Percentiles rank a stretch among this genome's conserved stretches.
These are phyloP conservation scores for Dolichopus griseipennis DNA, from an alignment of 2,888 invertebrate species.

Conservation along the genomic window DNA sequence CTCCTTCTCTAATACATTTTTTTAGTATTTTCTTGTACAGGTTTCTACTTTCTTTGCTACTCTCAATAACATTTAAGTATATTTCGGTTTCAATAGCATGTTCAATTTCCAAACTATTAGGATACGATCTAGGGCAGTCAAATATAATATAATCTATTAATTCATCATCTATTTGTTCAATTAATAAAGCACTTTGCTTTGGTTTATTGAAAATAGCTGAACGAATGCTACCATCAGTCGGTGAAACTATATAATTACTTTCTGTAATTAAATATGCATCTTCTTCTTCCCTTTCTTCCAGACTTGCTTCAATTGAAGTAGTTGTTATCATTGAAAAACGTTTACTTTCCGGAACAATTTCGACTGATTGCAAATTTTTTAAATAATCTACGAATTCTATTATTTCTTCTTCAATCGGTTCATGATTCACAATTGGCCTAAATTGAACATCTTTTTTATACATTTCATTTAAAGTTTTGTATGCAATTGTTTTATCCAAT, in stretches of 20 bases:
- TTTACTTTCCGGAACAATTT: neutral
- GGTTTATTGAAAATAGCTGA: neutral
- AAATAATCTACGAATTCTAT: neutral
- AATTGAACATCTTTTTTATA: neutral
- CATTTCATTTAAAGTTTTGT: neutral
- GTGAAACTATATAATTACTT: neutral
- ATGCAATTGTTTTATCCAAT: neutral
- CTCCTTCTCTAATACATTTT: constrained; percentile 22
- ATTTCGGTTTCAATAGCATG: constrained; percentile 23
- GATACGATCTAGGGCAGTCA: constrained; percentile 22
- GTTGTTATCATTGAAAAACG: neutral
- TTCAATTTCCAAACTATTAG: constrained; percentile 29
- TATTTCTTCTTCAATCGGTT: neutral
- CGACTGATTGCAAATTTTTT: neutral
- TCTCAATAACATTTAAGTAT: constrained; percentile 26
- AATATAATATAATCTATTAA: constrained; percentile 15
- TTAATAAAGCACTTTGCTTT: neutral
- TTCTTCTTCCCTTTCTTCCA: neutral
- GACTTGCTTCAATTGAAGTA: neutral
- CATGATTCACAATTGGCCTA: neutral
- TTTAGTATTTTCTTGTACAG: constrained; percentile 28
- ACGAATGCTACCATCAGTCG: neutral
- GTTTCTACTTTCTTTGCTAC: constrained; percentile 19
- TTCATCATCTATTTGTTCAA: neutral
- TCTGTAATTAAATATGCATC: neutral